phyloP scores from a whole-genome alignment of 2,888 invertebrate species.

The Drosophila algonquin region DNA sequence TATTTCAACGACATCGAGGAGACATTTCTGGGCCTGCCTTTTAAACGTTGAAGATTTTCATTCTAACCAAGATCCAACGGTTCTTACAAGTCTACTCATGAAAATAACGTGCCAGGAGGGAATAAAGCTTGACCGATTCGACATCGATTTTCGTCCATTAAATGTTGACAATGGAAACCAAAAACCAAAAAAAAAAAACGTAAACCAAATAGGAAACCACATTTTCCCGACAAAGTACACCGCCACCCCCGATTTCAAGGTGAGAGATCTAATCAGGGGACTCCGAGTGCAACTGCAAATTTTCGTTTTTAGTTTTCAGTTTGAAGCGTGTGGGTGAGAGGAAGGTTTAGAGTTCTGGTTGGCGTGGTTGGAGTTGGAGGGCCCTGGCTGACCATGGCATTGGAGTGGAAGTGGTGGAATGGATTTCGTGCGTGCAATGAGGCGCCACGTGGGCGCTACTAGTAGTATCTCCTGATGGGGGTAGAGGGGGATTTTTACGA shows the following conservation, averaged over 20 bases:
- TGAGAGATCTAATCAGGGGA: constrained; percentile 60
- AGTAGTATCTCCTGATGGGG: constrained; percentile 2
- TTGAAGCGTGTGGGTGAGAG: constrained; percentile 28
- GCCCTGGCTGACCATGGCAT: constrained; percentile 62
- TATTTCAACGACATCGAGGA: too few relatives aligned
- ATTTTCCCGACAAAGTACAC: constrained; percentile 23
- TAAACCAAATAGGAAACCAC: constrained; percentile 9
- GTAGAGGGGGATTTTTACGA: constrained; percentile 28
- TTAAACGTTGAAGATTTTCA: neutral
- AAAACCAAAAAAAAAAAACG: constrained; percentile 8
- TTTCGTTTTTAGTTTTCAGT: constrained; percentile 30
- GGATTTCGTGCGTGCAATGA: constrained; percentile 60
- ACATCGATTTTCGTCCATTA: constrained; percentile 57
- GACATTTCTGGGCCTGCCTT: neutral
- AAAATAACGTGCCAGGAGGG: constrained; percentile 25
- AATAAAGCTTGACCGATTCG: constrained; percentile 25
- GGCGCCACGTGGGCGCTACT: constrained; percentile 32
- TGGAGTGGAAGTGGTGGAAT: constrained; percentile 52
- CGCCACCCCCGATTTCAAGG: constrained; percentile 49
- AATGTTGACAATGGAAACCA: constrained; percentile 46
- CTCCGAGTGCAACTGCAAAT: constrained; percentile 48
- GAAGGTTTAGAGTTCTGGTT: constrained; percentile 7
- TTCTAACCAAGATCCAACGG: too few relatives aligned
- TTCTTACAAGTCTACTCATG: neutral
- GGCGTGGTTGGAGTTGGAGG: constrained; percentile 7